Conservation (phyloP, 2,797 vertebrate species). For the Rhinogobio ventralis region DNA sequence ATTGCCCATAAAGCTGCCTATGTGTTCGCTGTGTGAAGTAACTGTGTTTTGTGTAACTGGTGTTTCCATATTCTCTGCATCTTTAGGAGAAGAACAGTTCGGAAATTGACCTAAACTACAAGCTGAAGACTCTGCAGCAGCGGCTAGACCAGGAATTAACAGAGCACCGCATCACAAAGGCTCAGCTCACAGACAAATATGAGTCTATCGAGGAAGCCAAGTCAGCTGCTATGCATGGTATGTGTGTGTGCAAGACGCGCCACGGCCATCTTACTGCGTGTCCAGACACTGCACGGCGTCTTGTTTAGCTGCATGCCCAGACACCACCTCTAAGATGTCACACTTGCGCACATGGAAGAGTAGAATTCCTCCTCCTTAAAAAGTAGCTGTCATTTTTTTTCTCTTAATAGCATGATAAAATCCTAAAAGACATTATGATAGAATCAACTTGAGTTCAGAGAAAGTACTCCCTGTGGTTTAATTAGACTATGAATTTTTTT, state of each 20-base stretch:
- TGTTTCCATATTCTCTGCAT: background rate
- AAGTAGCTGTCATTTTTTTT: background rate
- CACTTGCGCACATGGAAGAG: background rate
- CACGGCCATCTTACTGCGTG: constrained; percentile 10
- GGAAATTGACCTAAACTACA: constrained; percentile 98
- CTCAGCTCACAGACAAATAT: constrained; percentile 95
- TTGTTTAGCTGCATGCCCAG: constrained; percentile 16
- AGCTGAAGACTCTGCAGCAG: constrained; percentile 94
- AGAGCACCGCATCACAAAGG: constrained; percentile 92
- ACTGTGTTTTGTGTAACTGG: background rate
- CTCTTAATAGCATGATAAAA: background rate
- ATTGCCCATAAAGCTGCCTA: background rate
- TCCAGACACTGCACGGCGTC: background rate
- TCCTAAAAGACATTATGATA: background rate
- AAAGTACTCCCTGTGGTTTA: background rate
- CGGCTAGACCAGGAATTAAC: constrained; percentile 93
- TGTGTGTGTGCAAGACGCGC: constrained; percentile 55
- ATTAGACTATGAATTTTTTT: background rate
- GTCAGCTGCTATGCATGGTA: constrained; percentile 95
- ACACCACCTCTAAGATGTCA: constrained; percentile 40
- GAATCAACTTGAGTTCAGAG: background rate
- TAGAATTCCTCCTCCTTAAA: background rate
- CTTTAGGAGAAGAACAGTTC: constrained; percentile 94
- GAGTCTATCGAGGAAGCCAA: constrained; percentile 97
- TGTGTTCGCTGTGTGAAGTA: background rate